Conservation (phyloP, 2,888 invertebrate species). For the Taenaris catops region DNA sequence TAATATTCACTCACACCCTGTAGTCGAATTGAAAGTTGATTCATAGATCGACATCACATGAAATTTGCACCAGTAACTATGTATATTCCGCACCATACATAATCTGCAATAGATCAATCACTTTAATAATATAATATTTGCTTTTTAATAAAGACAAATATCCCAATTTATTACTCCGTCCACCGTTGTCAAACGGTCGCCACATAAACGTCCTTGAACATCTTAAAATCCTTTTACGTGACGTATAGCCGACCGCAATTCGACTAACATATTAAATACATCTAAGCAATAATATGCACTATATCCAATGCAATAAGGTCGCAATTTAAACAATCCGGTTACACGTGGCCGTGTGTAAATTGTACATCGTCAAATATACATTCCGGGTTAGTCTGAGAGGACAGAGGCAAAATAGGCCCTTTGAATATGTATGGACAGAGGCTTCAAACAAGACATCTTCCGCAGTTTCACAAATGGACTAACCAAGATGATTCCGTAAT, state of each 20-base stretch:
- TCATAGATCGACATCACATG: no score
- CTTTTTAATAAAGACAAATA: constrained; percentile 25
- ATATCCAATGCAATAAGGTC: constrained; percentile 19
- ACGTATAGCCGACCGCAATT: constrained; percentile 16
- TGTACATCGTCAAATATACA: constrained; percentile 68
- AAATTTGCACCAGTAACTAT: no score
- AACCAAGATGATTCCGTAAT: constrained; percentile 9
- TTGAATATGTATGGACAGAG: constrained; percentile 52
- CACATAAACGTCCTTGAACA: constrained; percentile 51
- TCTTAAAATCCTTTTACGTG: constrained; percentile 43
- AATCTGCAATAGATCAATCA: no score
- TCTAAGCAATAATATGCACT: constrained; percentile 13
- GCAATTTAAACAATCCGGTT: not conserved
- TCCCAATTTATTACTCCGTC: constrained; percentile 34
- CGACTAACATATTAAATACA: not conserved
- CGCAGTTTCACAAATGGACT: constrained; percentile 13
- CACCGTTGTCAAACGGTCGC: constrained; percentile 32
- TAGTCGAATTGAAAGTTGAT: no score
- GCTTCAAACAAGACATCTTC: constrained; percentile 19
- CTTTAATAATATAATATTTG: no score
- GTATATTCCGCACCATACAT: no score
- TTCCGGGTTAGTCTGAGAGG: constrained; percentile 47
- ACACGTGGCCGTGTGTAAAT: constrained; percentile 54
- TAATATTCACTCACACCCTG: no score
- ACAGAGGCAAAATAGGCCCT: constrained; percentile 34